Evolutionary conservation across 2,113 vertebrate genomes (phyloP).

Genomic region (Catharus bicknelli): DNA sequence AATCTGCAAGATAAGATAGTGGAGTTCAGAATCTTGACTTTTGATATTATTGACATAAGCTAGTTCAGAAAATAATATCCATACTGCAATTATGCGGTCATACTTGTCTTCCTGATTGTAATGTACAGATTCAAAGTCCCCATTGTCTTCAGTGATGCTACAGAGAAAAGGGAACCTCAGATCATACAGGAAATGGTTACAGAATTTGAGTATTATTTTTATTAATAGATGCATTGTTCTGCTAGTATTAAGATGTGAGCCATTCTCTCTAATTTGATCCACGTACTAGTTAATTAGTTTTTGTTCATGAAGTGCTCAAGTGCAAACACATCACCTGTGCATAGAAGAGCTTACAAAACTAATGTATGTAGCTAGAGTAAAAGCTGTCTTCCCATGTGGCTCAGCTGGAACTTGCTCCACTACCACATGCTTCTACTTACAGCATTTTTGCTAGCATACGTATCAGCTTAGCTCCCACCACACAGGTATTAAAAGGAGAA

Average conservation of each 20-base stretch:
- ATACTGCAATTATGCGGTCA: background rate
- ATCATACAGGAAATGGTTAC: background rate
- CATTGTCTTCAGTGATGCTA: background rate
- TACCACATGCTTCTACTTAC: background rate
- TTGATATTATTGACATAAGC: background rate
- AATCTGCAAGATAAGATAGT: background rate
- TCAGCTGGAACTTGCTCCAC: background rate
- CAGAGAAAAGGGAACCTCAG: background rate
- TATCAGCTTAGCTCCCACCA: background rate
- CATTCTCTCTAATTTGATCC: background rate
- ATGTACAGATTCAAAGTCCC: accelerated
- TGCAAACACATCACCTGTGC: background rate
- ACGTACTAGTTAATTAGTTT: background rate
- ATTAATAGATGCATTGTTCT: background rate
- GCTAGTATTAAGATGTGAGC: background rate
- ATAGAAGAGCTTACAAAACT: background rate
- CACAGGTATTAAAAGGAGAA: background rate
- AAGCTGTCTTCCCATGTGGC: background rate
- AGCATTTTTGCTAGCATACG: background rate
- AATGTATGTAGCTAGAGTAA: background rate
- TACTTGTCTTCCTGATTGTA: background rate
- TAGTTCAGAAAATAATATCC: background rate
- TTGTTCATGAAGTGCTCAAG: background rate
- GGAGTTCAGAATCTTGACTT: background rate
- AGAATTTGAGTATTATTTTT: background rate